A percentile compares a stretch with the other conserved stretches of the same genome.
Conservation (phyloP, 2,888 invertebrate genomes). For the Xylota sylvarum region DNA sequence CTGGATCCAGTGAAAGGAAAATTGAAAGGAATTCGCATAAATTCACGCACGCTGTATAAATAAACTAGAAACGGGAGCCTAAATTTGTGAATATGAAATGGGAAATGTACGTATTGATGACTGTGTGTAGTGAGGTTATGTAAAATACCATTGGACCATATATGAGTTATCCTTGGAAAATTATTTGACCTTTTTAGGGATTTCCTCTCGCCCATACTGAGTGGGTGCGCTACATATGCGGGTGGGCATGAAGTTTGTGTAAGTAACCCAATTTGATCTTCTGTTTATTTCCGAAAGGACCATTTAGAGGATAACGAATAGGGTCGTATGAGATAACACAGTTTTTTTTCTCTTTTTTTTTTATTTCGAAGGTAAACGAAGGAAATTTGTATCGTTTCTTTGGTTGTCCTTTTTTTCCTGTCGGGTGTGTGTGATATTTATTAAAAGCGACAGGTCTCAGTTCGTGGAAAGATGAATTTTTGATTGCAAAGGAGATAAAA, state of each 20-base stretch:
- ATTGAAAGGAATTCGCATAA: slow-evolving; percentile 69
- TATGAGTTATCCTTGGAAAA: slow-evolving; percentile 44
- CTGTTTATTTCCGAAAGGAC: slow-evolving; percentile 68
- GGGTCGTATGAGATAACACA: slow-evolving; percentile 43
- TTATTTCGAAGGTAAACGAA: slow-evolving; percentile 21
- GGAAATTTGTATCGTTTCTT: slow-evolving; percentile 33
- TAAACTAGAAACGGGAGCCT: slow-evolving; percentile 32
- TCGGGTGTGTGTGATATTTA: slow-evolving; percentile 16
- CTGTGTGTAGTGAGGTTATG: slow-evolving; percentile 38
- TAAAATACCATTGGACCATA: slow-evolving; percentile 44
- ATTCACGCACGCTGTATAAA: slow-evolving; percentile 51
- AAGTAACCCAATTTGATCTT: slow-evolving; percentile 67
- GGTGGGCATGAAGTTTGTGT: slow-evolving; percentile 11
- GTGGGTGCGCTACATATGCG: neutral
- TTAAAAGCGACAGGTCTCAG: slow-evolving; percentile 54
- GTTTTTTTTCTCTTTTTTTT: slow-evolving; percentile 10
- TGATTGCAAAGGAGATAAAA: slow-evolving; percentile 48
- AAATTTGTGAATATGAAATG: slow-evolving; percentile 47
- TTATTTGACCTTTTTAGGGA: slow-evolving; percentile 59
- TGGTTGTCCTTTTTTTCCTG: neutral
- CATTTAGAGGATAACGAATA: slow-evolving; percentile 65
- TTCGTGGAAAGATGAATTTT: slow-evolving; percentile 40
- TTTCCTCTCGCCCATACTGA: neutral
- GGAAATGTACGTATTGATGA: slow-evolving; percentile 18
- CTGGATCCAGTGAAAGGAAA: slow-evolving; percentile 9